Base-by-base conservation (phyloP, 2,113 vertebrate species). In the Mustela lutreola region DNA sequence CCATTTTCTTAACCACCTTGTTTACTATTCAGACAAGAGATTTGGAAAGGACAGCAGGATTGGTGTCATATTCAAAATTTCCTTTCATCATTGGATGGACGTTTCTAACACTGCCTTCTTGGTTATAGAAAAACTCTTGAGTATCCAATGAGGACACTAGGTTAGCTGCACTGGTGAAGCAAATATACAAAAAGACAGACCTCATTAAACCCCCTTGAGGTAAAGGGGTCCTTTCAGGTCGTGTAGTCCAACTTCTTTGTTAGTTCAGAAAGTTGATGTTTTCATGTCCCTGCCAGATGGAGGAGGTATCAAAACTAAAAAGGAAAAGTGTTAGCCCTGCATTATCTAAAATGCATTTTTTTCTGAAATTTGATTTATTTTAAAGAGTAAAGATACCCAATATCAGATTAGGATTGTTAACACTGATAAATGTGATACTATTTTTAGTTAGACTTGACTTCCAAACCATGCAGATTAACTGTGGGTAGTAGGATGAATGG, bases 401-500 rank as follows among this genome's bases (percentile, higher is more conserved):
- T 70, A 73, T 94, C 60, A 92, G 79, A 82, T 94, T 70, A 65
- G 28, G 42, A 18, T 78, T 88, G 24, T 56, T 89, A 83, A 50
- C 48, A 63, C 31, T 78, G 76, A 58, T 79, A 76, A 82, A 33
- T 50, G 26, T 45, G 50, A n/a, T 70, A 3, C 62, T 75, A n/a
- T 82, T 93, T 95, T 94, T 85, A 62, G 85, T 84, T 88, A 94
- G 56, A 18, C 7, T 76, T 91, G 86, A 84, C 76, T 93, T 96
- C 86, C 14, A 26, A 86, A 90, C 36, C 56, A 21, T 65, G 33
- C 7, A 36, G 21, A 56, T 76, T 91, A 93, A 89, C 58, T 45
- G 1, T 80, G n/a, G 11, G 36, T 89, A 15, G 4, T 84, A 53
- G 21, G 31, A 94, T 73, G 79, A 76, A 50, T 84, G 42, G 7